Base-by-base conservation (phyloP, 2,888 invertebrate species). In the Hydroisotoma schaefferi region DNA sequence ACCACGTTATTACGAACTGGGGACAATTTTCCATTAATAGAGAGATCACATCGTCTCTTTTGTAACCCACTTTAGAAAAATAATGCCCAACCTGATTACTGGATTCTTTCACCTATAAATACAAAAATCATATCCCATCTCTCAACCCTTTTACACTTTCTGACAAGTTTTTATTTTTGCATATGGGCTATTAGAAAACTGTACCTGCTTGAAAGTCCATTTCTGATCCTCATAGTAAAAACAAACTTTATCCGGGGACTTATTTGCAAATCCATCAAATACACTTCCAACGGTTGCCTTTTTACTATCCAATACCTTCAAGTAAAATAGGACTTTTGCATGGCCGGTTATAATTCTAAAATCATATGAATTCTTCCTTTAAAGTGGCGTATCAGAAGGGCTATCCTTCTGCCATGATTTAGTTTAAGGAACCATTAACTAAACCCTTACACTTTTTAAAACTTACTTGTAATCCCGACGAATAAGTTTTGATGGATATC, bases 11-110 rank as follows among this genome's bases (percentile, higher is more conserved):
- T 2, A 95, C 87, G 78, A 87, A 92, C 77, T 98, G 94, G 0
- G 94, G 90, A 43, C 90, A 84, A 77, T 94, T 97, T 77, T 93
- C 93, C 81, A 95, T 83, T 77, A 93, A 85, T 18, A 99, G 80
- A 0, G 88, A 94, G 0, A 99, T 87, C 0, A 87, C 84, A 76
- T 98, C 93, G 0, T 94, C 95, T 66, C 87, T 86, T 72, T 87
- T 85, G 70, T 88, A 87, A 15, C 93, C 93, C 67, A 87, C 85
- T 1, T 82, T 82, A 74, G 85, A 84, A 74, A 94, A 87, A 15
- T 86, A 82, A 54, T 89, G 87, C 5, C 90, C 88, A 18, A 90
- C 82, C 70, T 87, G 85, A 75, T 92, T 88, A 73, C 90, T 89
- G 76, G 85, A 88, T 70, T 91, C 89, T 75, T 94, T 91, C 1